phyloP scores from a whole-genome alignment of 2,888 invertebrate genomes.

The Pachydiplax longipennis region DNA sequence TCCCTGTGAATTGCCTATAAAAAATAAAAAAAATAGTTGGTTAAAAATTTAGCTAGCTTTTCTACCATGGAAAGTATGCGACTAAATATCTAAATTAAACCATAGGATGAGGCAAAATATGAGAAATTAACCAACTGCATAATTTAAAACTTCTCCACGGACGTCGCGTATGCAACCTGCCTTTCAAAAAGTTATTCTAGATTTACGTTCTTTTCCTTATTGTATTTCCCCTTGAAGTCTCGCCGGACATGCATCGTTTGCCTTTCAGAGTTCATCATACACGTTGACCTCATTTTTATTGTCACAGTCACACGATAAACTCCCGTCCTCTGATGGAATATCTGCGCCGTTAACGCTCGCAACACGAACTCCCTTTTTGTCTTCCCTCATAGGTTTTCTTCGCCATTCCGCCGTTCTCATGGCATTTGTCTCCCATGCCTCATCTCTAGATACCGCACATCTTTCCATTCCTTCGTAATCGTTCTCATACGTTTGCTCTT shows the following conservation, averaged over 20 bases:
- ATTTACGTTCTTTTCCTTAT: neutral
- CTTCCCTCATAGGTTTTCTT: neutral
- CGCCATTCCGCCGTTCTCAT: neutral
- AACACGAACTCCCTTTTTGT: neutral
- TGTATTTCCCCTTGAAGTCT: neutral
- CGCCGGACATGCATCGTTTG: neutral
- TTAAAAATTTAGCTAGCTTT: too few species aligned
- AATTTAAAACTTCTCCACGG: neutral
- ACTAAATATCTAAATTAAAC: too few species aligned
- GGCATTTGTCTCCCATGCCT: neutral
- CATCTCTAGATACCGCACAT: neutral
- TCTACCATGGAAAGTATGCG: neutral
- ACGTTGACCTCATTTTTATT: neutral
- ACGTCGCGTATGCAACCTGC: neutral
- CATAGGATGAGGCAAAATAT: too few species aligned
- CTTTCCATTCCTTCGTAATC: neutral
- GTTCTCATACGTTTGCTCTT: neutral
- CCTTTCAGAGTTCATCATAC: neutral
- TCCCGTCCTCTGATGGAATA: neutral
- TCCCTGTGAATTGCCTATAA: too few species aligned
- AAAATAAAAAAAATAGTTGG: too few species aligned
- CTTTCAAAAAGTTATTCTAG: neutral
- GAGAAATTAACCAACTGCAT: neutral
- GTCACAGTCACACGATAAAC: neutral
- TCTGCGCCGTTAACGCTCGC: neutral